Base-by-base conservation (phyloP, 2,888 invertebrate species). In the Polydrusus cervinus region DNA sequence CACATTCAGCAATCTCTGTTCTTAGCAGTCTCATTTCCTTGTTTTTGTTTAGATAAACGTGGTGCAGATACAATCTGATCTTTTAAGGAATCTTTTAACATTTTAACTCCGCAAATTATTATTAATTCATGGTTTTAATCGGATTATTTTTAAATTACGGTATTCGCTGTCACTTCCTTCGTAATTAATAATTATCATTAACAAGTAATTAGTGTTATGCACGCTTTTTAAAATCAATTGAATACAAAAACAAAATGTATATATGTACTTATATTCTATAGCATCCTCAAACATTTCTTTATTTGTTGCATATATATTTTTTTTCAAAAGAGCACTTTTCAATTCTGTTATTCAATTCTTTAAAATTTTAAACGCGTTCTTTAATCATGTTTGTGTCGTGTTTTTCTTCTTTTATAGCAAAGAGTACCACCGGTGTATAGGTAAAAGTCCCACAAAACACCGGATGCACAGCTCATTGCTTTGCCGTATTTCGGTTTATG, bases 401-500 rank as follows among this genome's bases (percentile, higher is more conserved):
- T 16, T 60, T 16, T 11, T 0, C 16, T 16, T 38, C 38, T 18
- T 60, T 38, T 60, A 38, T 38, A 60, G 10, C 16, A 30, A 60
- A 47, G 14, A 68, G 43, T 20, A 20, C 55, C 51, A 9, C n/a
- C 55, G 55, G 65, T 57, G 62, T 60, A 61, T 51, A 70, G 66
- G 69, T 64, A 70, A 61, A 70, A 75, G 69, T 74, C 74, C 57
- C 20, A 72, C 74, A 74, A 75, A 75, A 51, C 49, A 75, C 75
- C 75, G 75, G 75, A 75, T 71, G 66, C 53, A 61, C 75, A 75
- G 57, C 43, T 75, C 75, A 75, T 75, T 65, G 75, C 70, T 70
- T 71, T 67, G 75, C 47, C 67, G 71, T 74, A 71, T 71, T 51
- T 69, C 16, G 47, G 61, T 62, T 67, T 74, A 68, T 70, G 57